Conservation (phyloP, 1,140 invertebrate genomes). For the Pseudomyrmex gracilis region DNA sequence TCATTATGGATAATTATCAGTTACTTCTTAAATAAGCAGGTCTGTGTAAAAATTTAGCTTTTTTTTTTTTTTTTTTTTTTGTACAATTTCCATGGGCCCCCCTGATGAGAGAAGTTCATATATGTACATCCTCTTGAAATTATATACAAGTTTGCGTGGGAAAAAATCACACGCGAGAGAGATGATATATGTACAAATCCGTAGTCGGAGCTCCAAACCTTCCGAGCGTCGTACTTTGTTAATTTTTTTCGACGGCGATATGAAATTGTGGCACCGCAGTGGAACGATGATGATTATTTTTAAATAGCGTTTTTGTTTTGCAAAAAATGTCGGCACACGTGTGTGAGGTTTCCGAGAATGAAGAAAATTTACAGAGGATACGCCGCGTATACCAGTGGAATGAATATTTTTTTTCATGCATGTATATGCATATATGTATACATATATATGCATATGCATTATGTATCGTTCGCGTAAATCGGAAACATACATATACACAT, state of each 20-base stretch:
- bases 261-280: conserved; percentile 36
- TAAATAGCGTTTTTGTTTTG: not conserved
- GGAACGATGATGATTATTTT: conserved; percentile 58
- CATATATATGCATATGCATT: too few species aligned
- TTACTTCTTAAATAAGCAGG: too few species aligned
- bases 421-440: conserved; percentile 51
- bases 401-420: conserved; percentile 8
- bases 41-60: too few species aligned
- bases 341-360: conserved; percentile 18
- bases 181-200: conserved; percentile 64
- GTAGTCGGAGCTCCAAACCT: conserved; percentile 40
- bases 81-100: conserved; percentile 55
- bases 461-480: too few species aligned
- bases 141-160: conserved; percentile 37
- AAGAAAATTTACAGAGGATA: conserved; percentile 38
- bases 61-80: conserved; percentile 44
- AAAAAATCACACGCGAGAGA: conserved; percentile 26
- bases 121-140: conserved; percentile 43
- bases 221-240: conserved; percentile 11
- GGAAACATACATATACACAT: conserved; percentile 65
- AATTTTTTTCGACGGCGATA: conserved; percentile 30
- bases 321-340: conserved; percentile 49
- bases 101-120: conserved; percentile 9
- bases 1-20: too few species aligned
- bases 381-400: conserved; percentile 29